phyloP scores from a whole-genome alignment of 2,113 vertebrate species.

The Thunnus maccoyii region DNA sequence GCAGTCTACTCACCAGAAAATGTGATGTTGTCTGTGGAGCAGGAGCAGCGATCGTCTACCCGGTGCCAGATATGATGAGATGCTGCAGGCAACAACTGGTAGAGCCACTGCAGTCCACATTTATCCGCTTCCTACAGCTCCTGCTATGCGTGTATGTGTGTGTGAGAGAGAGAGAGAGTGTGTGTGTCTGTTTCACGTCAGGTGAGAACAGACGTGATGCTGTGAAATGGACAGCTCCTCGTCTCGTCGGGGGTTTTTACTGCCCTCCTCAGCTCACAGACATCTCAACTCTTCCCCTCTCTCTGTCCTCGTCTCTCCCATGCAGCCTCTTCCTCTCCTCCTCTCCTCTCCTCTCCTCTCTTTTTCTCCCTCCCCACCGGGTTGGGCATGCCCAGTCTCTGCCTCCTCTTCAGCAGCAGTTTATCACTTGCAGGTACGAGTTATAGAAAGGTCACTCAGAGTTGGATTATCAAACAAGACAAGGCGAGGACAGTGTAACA shows the following conservation, averaged over 20 bases:
- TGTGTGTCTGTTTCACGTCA: conserved; percentile 44
- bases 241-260: conserved; percentile 4
- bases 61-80: conserved; percentile 49
- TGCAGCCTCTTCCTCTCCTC: conserved; percentile 20
- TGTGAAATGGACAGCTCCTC: conserved; percentile 57
- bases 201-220: conserved; percentile 48
- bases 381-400: conserved; percentile 73
- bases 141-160: not conserved
- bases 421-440: conserved; percentile 3
- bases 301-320: conserved; percentile 12
- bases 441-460: conserved; percentile 7
- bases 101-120: conserved; percentile 76
- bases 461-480: not conserved
- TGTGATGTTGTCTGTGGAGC: not conserved
- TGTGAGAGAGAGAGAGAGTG: not conserved
- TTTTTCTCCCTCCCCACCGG: conserved; percentile 30
- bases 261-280: conserved; percentile 32
- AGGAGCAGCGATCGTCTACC: conserved; percentile 23
- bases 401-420: conserved; percentile 34
- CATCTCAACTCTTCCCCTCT: conserved; percentile 60
- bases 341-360: conserved; percentile 1
- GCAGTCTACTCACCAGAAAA: conserved; percentile 59
- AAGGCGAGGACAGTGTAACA: no score
- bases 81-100: conserved; percentile 59
- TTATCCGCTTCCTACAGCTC: conserved; percentile 30